Percentiles rank a stretch among this genome's conserved stretches.
These are phyloP conservation scores for Triplophysa yarkandensis DNA, from an alignment of 2,797 vertebrate species.

Conservation along the genomic window DNA sequence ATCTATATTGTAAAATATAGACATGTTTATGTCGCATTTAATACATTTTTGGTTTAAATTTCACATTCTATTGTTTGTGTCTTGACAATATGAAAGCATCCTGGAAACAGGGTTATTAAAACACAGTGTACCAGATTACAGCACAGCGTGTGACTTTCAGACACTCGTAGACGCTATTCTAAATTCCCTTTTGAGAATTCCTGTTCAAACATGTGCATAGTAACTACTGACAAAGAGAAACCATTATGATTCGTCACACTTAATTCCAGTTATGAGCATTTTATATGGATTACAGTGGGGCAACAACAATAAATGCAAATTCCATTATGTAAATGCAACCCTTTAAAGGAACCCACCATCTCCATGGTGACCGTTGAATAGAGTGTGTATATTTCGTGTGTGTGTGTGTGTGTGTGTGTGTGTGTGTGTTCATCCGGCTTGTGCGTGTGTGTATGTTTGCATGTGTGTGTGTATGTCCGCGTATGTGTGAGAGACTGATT, in stretches of 20 bases:
- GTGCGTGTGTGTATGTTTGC: constrained; percentile 30
- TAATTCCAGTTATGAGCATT: constrained; percentile 37
- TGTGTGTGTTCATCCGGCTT: no score
- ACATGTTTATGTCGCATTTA: background rate
- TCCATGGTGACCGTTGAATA: constrained; percentile 54
- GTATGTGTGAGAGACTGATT: constrained; percentile 38
- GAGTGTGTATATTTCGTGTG: constrained; percentile 31
- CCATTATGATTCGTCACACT: constrained; percentile 25
- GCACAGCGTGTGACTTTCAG: constrained; percentile 20
- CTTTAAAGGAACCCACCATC: constrained; percentile 47
- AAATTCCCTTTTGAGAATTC: constrained; percentile 17
- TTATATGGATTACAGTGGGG: constrained; percentile 38
- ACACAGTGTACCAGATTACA: constrained; percentile 13
- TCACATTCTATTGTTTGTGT: background rate
- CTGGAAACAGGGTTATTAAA: background rate
- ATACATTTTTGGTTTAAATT: background rate
- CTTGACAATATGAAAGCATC: constrained; percentile 1
- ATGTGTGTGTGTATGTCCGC: constrained; percentile 36
- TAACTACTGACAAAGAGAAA: constrained; percentile 14
- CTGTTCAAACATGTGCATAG: constrained; percentile 7
- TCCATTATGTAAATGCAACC: constrained; percentile 57
- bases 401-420: constrained; percentile 38
- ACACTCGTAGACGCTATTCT: constrained; percentile 23
- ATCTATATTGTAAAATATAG: background rate
- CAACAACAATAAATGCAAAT: constrained; percentile 38